These are phyloP conservation scores for Choristoneura rosaceana DNA, from an alignment of 2,888 invertebrate species.

Conservation along the genomic window DNA sequence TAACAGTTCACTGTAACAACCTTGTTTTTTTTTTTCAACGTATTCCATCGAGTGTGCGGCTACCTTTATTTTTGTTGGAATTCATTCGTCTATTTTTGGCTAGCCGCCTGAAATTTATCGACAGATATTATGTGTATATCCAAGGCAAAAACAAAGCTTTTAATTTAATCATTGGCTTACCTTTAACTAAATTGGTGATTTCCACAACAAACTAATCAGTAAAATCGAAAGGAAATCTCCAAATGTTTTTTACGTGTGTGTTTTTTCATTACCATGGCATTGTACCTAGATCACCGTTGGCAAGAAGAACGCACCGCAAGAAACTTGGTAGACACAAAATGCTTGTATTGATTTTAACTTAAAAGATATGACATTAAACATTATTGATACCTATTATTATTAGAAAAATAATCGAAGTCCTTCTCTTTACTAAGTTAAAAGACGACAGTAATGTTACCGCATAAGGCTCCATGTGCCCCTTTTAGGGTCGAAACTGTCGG, in stretches of 20 bases:
- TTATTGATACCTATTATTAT: no score
- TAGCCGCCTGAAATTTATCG: slow-evolving; percentile 25
- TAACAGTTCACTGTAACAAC: not conserved
- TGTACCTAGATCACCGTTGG: no score
- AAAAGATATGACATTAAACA: no score
- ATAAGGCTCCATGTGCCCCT: not conserved
- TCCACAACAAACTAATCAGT: no score
- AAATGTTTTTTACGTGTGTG: no score
- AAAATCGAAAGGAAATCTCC: no score
- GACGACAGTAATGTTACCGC: not conserved
- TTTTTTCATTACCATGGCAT: no score
- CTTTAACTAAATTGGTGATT: no score
- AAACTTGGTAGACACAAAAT: no score
- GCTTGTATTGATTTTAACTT: not conserved
- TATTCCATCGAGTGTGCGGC: slow-evolving; percentile 2
- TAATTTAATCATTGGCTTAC: no score
- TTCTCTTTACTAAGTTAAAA: not conserved
- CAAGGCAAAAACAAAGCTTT: not conserved
- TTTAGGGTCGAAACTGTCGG: not conserved
- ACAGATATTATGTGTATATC: slow-evolving; percentile 10
- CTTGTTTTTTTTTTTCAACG: not conserved
- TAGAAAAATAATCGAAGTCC: not conserved
- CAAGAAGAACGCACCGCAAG: no score
- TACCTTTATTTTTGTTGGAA: slow-evolving; percentile 21
- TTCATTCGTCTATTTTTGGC: slow-evolving; percentile 27